Evolutionary conservation across 2,113 vertebrate genomes (phyloP), one percentile per base, ranked within the genome.

Genomic region (Charina bottae): DNA sequence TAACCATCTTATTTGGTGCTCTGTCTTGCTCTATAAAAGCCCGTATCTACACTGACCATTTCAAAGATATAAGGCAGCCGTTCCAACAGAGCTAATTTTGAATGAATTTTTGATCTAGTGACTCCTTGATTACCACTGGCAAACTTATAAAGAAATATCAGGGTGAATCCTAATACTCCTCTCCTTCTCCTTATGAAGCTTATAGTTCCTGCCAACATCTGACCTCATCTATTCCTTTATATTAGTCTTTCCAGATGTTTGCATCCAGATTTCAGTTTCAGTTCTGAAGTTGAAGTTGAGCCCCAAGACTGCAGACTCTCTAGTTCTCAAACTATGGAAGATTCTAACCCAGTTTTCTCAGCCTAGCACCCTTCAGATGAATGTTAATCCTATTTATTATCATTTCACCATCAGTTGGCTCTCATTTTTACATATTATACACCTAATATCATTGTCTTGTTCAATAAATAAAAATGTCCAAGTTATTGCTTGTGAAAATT

Each of bases 221-320:
- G 26, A 62, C 2, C 56, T 62, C 24, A 46, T 56, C 17, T 15
- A 58, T 9, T 90, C 23, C 13, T 84, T 84, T 12, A n/a, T 21
- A 37, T 28, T 89, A 1, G 64, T 46, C 84, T 49, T 56, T 92
- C 3, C 33, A 60, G 89, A 91, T 85, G 54, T 53, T 93, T 84
- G 83, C 58, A 49, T 62, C 0, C 19, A 92, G 84, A 60, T 54
- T 55, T 86, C 62, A 84, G 42, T 78, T 17, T 90, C 0, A 88
- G 12, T 94, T 95, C 94, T 93, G 90, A 89, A n/a, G 2, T 24
- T 72, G 55, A 17, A 15, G 2, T 24, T 60, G n/a, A n/a, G 54
- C 92, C 4, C 6, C 68, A 21, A n/a, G 8, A 21, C 6, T 89
- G 46, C 49, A n/a, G 26, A 8, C 13, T 78, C 13, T 28, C 62